These are phyloP conservation scores for Hippotragus niger DNA, from an alignment of 2,113 vertebrate species.

Conservation along the genomic window DNA sequence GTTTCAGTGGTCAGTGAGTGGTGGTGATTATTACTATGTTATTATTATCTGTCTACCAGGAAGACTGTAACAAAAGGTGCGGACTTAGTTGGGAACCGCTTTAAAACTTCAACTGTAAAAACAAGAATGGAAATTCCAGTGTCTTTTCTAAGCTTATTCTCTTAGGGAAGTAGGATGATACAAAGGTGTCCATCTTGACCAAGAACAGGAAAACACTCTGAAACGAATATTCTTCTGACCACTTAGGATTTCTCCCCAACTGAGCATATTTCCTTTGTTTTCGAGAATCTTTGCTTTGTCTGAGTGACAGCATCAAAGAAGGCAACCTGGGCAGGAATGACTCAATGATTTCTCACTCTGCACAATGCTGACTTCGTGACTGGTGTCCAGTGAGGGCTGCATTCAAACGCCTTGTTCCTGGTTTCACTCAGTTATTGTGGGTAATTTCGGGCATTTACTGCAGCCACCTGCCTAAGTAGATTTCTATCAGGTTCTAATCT, in stretches of 20 bases:
- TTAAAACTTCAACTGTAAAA: not conserved
- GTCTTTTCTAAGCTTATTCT: not conserved
- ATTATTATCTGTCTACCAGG: not conserved
- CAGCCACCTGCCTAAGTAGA: not conserved
- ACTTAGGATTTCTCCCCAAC: fast-evolving
- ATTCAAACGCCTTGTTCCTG: not conserved
- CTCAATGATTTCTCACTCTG: not conserved
- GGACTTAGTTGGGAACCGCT: not conserved
- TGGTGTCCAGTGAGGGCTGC: not conserved
- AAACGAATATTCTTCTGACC: not conserved
- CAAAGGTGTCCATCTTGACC: not conserved
- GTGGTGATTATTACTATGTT: not conserved
- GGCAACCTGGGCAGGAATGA: not conserved
- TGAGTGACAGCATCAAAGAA: not conserved
- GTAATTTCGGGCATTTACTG: not conserved
- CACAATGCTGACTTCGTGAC: not conserved
- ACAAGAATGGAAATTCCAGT: not conserved
- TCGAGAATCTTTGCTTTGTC: not conserved
- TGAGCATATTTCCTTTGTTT: not conserved
- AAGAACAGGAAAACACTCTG: not conserved
- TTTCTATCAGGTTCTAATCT: not conserved
- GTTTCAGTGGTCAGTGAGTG: not conserved
- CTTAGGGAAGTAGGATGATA: not conserved
- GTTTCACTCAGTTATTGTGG: not conserved
- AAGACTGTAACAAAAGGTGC: not conserved